Conservation (phyloP, 1,140 invertebrate genomes). For the Cotesia glomerata region DNA sequence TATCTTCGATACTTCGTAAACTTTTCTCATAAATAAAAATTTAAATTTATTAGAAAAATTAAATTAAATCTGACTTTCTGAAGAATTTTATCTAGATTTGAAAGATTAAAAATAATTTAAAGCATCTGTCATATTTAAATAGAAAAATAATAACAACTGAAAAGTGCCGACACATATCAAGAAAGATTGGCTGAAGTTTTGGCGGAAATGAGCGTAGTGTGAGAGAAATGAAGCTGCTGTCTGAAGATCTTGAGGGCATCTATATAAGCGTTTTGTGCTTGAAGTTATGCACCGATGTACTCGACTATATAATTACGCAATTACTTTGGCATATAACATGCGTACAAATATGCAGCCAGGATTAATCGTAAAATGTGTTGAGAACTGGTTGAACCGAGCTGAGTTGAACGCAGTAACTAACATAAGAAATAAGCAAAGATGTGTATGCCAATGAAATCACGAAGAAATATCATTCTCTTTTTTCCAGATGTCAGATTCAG, state of each 20-base stretch:
- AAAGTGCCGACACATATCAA: too few relatives aligned
- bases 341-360: constrained; percentile 31
- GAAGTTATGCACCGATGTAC: constrained; percentile 18
- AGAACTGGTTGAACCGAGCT: not conserved
- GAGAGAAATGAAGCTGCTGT: not conserved
- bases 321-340: constrained; percentile 34
- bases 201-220: not conserved
- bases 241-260: not conserved
- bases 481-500: not conserved
- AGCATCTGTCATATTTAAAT: too few relatives aligned
- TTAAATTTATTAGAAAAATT: too few relatives aligned
- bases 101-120: too few relatives aligned
- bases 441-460: not conserved
- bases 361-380: constrained; percentile 2
- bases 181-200: too few relatives aligned
- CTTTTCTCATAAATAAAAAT: too few relatives aligned
- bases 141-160: too few relatives aligned
- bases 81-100: too few relatives aligned
- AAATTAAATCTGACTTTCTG: too few relatives aligned
- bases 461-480: not conserved
- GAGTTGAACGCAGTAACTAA: too few relatives aligned
- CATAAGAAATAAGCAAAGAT: not conserved
- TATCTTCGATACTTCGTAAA: too few relatives aligned
- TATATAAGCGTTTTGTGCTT: constrained; percentile 14
- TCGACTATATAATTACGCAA: constrained; percentile 35